Evolutionary conservation across 92 coral and sea anemone genomes (phyloP), one percentile per base, ranked within the genome.

Genomic region (Porites cylindrica): DNA sequence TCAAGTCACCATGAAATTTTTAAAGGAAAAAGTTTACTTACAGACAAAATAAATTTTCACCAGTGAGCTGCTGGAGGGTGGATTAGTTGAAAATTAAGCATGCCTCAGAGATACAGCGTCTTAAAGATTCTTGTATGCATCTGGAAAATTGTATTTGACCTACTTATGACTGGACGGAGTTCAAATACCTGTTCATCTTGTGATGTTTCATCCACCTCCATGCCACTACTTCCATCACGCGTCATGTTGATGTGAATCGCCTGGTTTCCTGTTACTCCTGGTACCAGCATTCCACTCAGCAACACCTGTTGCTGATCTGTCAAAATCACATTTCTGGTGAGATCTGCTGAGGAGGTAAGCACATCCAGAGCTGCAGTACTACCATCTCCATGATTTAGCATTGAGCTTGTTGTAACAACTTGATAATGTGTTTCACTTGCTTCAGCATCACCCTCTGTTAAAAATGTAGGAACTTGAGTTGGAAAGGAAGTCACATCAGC

Each of bases 361-460:
- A 82, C 96, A 74, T 91, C 88, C 61, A 94, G 84, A 14, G 87
- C 62, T 38, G 47, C 47, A 38, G 94, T 88, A 76, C 69, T 83
- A 19, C 71, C 56, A 24, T 81, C 85, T 21, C 80, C 82, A 65
- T 77, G 93, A 70, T 82, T 84, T 38, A 92, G 86, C 32, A 83
- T 87, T 11, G 94, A 81, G 66, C 94, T 94, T 13, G 98, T 91
- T 3, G 98, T 91, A 73, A 91, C 91, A 13, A 91, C 93, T 20
- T 87, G 86, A 23, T 86, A 82, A 19, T 89, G 90, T n/a, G 95
- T 38, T 47, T 95, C 99, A 54, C 78, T 90, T 8, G 92, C 99
- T 58, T 97, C 98, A 0, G 90, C 96, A 87, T 95, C 99, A 21
- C 98, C 98, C 80, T 97, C 98, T 56, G 99, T 95, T 66, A 97